Evolutionary conservation across 2,888 invertebrate genomes (phyloP).

Genomic region (Argyresthia albistria): DNA sequence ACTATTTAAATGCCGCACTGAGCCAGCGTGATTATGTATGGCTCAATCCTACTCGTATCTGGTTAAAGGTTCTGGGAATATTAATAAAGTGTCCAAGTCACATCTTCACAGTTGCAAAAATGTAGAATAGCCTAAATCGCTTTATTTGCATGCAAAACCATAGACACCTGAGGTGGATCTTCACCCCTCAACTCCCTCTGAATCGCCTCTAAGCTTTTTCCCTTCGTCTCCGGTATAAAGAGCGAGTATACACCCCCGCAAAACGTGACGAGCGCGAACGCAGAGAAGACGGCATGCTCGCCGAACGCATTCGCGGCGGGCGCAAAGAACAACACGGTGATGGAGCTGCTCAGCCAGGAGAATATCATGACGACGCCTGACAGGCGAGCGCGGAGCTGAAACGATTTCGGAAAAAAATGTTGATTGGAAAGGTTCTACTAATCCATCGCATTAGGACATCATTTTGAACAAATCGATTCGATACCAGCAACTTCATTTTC

Average conservation of each 20-base stretch:
- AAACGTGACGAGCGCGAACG: slow-evolving; percentile 41
- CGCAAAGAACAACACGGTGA: slow-evolving; percentile 35
- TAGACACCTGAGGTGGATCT: not conserved
- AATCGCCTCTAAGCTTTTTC: slow-evolving; percentile 46
- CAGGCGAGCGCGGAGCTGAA: slow-evolving; percentile 2
- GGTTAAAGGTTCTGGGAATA: no score
- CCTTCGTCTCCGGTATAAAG: slow-evolving; percentile 62
- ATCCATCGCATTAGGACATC: no score
- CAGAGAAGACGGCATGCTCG: slow-evolving; percentile 44
- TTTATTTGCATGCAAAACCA: no score
- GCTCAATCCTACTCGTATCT: no score
- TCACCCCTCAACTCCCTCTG: slow-evolving; percentile 13
- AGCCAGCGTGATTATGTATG: no score
- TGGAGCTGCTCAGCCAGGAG: slow-evolving; percentile 20
- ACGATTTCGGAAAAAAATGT: not conserved
- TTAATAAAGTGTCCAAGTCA: no score
- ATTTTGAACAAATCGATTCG: no score
- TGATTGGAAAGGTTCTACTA: no score
- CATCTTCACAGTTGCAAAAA: no score
- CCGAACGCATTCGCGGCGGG: slow-evolving; percentile 44
- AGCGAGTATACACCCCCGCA: slow-evolving; percentile 45
- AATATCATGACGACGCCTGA: slow-evolving; percentile 10
- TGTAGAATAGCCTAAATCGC: no score
- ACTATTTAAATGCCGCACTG: no score
- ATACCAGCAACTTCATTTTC: no score